Percentiles rank a stretch among this genome's conserved stretches.
phyloP scores from a whole-genome alignment of 2,113 vertebrate species.

The Sylvilagus bachmani region DNA sequence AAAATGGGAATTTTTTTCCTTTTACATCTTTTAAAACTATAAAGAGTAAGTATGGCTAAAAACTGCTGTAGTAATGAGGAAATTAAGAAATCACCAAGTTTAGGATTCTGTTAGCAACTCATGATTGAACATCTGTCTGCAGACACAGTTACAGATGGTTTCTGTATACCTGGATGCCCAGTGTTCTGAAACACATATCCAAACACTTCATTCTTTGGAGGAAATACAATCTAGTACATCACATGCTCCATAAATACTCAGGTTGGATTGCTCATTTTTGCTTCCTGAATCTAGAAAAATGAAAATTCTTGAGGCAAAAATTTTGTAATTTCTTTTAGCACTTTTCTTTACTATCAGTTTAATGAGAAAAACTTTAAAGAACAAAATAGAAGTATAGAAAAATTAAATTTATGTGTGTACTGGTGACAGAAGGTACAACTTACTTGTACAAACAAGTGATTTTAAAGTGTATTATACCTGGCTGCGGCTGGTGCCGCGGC shows the following conservation, averaged over 20 bases:
- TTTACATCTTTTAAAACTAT: neutral
- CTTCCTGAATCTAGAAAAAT: neutral
- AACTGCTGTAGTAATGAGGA: neutral
- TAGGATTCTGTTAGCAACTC: neutral
- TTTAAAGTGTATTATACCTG: neutral
- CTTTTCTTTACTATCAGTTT: neutral
- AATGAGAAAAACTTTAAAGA: slow-evolving; percentile 1
- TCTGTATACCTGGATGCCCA: neutral
- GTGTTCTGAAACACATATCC: neutral
- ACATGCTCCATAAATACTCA: neutral
- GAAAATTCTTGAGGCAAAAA: slow-evolving; percentile 2
- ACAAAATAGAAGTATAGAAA: neutral
- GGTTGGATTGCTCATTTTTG: neutral
- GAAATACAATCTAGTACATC: neutral
- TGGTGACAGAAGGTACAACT: neutral
- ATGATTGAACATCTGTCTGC: neutral
- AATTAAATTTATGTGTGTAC: neutral
- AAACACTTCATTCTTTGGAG: slow-evolving; percentile 3
- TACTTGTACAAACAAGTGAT: neutral
- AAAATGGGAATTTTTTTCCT: neutral
- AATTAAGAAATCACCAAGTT: neutral
- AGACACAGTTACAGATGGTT: neutral
- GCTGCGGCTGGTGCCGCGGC: no score
- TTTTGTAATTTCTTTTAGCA: neutral
- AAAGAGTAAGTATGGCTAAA: neutral